Evolutionary conservation across 2,888 invertebrate species (phyloP).

Genomic region (Macrophya alboannulata): DNA sequence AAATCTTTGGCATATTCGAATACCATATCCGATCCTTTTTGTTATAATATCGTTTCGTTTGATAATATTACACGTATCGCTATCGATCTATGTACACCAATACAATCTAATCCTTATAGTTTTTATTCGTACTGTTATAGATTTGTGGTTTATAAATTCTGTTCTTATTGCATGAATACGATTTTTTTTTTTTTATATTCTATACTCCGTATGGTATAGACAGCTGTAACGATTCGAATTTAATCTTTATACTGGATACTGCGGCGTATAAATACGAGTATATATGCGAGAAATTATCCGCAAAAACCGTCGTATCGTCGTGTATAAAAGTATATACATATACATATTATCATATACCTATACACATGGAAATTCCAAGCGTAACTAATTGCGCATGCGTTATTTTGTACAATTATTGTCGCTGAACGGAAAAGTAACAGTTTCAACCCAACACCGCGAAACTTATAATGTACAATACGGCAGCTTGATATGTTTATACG

Average conservation of each 20-base stretch:
- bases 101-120: background rate
- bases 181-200: background rate
- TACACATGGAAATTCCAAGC: constrained; percentile 12
- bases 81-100: no score
- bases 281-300: background rate
- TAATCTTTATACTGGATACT: background rate
- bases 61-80: background rate
- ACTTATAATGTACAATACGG: background rate
- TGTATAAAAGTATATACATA: background rate
- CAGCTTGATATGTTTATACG: background rate
- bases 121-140: background rate
- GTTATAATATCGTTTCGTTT: background rate
- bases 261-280: no score
- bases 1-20: no score
- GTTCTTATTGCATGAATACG: background rate
- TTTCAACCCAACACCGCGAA: constrained; percentile 15
- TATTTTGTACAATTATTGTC: constrained; percentile 21
- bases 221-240: constrained; percentile 24
- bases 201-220: background rate
- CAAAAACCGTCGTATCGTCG: background rate
- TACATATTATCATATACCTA: no score
- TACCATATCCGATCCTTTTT: background rate
- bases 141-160: background rate
- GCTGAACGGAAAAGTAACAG: background rate
- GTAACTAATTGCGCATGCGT: constrained; percentile 38